These are phyloP conservation scores for Indri indri DNA, from an alignment of 2,113 vertebrate species.

Conservation along the genomic window DNA sequence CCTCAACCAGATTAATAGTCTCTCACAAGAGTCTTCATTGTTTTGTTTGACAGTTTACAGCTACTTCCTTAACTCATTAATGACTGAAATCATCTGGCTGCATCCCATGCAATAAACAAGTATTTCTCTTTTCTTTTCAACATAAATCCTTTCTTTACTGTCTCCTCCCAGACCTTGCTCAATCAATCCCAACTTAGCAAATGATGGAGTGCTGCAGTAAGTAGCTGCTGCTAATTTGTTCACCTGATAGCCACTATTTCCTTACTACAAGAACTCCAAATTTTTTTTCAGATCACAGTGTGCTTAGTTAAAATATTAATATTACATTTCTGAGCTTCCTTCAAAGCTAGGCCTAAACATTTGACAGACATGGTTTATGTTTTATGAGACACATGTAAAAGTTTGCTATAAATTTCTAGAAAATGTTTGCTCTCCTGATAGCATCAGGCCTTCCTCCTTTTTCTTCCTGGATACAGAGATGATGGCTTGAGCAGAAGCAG, in stretches of 20 bases:
- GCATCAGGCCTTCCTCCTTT: background rate
- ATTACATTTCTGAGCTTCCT: background rate
- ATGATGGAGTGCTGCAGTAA: background rate
- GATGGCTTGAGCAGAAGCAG: background rate
- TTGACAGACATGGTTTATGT: background rate
- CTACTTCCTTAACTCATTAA: background rate
- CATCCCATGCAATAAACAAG: background rate
- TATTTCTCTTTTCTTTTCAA: background rate
- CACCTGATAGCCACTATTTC: background rate
- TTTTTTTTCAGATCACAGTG: background rate
- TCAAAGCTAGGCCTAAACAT: background rate
- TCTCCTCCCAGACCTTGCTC: background rate
- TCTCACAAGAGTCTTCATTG: background rate
- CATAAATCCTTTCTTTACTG: background rate
- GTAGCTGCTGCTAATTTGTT: background rate
- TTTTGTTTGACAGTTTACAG: background rate
- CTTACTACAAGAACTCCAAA: background rate
- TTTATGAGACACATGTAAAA: background rate
- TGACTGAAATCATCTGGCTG: background rate
- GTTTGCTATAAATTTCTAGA: background rate
- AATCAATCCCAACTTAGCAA: background rate
- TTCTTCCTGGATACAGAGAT: background rate
- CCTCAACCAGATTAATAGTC: background rate
- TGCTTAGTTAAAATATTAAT: background rate
- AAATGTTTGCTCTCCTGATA: background rate